A percentile compares a stretch with the other conserved stretches of the same genome.
Evolutionary conservation across 2,888 invertebrate genomes (phyloP).

Genomic region (Linnaemya tessellans): DNA sequence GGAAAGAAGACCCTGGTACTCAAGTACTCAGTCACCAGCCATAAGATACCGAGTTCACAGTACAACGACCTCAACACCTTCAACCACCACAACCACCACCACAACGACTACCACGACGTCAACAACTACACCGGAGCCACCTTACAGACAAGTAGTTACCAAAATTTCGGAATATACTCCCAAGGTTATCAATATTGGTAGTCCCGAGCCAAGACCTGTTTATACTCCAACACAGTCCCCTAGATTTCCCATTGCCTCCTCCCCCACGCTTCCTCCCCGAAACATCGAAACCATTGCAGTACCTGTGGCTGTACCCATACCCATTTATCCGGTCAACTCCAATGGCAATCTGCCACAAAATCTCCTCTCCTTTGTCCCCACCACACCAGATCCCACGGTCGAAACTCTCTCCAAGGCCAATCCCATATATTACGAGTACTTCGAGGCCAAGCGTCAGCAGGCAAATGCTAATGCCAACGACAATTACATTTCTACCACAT

Average conservation of each 20-base stretch:
- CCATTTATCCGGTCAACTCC: constrained; percentile 78
- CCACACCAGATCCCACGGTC: constrained; percentile 75
- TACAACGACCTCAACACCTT: constrained; percentile 76
- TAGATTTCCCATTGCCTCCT: constrained; percentile 84
- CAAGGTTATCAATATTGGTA: constrained; percentile 76
- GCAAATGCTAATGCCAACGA: constrained; percentile 76
- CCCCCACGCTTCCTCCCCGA: constrained; percentile 70
- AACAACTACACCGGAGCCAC: constrained; percentile 69
- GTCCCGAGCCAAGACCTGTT: constrained; percentile 86
- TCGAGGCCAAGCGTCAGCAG: constrained; percentile 82
- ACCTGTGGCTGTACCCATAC: constrained; percentile 79
- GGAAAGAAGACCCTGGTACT: constrained; percentile 79
- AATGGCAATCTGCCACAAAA: constrained; percentile 75
- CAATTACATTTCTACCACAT: constrained; percentile 75
- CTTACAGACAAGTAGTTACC: constrained; percentile 77
- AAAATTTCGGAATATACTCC: constrained; percentile 77
- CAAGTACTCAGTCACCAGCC: constrained; percentile 67
- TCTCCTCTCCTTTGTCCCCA: constrained; percentile 79
- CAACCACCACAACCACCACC: constrained; percentile 56
- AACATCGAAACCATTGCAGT: constrained; percentile 78
- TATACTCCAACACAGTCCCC: constrained; percentile 75
- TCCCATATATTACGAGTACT: constrained; percentile 83
- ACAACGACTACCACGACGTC: constrained; percentile 63
- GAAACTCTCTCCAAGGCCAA: constrained; percentile 80
- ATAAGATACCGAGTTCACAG: constrained; percentile 64